Evolutionary conservation across 2,113 vertebrate genomes (phyloP), one percentile per base, ranked within the genome.

Genomic region (Argyrosomus japonicus): DNA sequence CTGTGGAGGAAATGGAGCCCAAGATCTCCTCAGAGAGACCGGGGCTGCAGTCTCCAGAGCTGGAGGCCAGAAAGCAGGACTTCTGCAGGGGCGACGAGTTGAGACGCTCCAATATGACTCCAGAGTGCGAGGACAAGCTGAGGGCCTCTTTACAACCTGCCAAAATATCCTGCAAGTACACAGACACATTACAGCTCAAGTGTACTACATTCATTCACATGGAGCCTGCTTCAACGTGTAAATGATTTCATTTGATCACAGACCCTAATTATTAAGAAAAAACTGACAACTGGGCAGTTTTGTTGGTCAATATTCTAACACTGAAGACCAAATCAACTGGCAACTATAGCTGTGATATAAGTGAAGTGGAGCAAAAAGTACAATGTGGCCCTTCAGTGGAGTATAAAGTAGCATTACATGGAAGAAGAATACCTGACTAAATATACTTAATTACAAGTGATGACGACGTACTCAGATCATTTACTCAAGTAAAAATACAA

Each of bases 161-260:
- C 82, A 96, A 61, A 74, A 96, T 89, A 43, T 94, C 87, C 95
- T 96, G 78, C 19, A 77, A 67, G 6, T 65, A 56, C 54, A 63
- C 5, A 53, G 0, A 61, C 14, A 50, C 19, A 6, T 36, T 27
- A 15, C 19, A 63, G 11, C 45, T 18, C 11, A 13, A 19, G 19
- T 12, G 14, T 15, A 65, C 3, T 47, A 18, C 36, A 25, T n/a
- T 8, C 25, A 60, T 12, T 56, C 2, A 56, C n/a, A 62, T 0
- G 10, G 15, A 23, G 25, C 18, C 2, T 32, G 23, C 36, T n/a
- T 75, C 25, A 32, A 23, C 2, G n/a, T 17, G 43, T 2, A 25
- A 65, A 47, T 19, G 23, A 6, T 12, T 57, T 57, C 14, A 25
- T 25, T 25, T 13, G 1, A 57, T 25, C n/a, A 56, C 54, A 57